Base-by-base conservation (phyloP, 2,888 invertebrate genomes). In the Volucella inflata region DNA sequence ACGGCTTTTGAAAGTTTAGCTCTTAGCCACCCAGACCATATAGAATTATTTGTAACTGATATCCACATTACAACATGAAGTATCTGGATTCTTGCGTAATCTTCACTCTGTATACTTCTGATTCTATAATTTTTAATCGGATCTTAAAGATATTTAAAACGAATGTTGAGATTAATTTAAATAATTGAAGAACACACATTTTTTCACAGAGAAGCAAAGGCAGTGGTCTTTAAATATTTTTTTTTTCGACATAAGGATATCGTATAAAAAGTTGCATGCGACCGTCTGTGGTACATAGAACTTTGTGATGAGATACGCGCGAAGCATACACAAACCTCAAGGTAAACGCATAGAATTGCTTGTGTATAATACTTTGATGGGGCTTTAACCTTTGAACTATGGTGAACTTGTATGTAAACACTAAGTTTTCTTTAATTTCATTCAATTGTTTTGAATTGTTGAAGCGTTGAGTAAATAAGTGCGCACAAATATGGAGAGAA, bases 391-490 rank as follows among this genome's bases (percentile, higher is more conserved):
- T 6, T 6, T 30, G 30, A 30, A 30, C 8, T 36, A n/a, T 48
- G 17, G 11, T 48, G 16, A 55, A 50, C 50, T 62, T 11, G 14
- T 38, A 70, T 30, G 40, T 38, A 46, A 48, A 75, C 57, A 57
- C 55, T 14, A 40, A 36, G 57, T 64, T 75, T 64, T 46, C 14
- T 38, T 65, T 75, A 65, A 65, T 75, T 75, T 65, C 48, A 55
- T 57, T 17, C 57, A 75, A 75, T 57, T 65, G 65, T 65, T 75
- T 75, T 48, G 65, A 57, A 55, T 65, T 55, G 75, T 59, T 30
- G 40, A 44, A 14, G 40, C 14, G 55, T 59, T 57, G 48, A 21
- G 14, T 14, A 71, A 71, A 71, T 48, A 21, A 30, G 51, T 36
- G 50, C 14, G 64, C 14, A 1, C 6, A 14, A 55, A 65, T 8